Base-by-base conservation (phyloP, 2,797 vertebrate genomes). In the Cyprinella venusta region DNA sequence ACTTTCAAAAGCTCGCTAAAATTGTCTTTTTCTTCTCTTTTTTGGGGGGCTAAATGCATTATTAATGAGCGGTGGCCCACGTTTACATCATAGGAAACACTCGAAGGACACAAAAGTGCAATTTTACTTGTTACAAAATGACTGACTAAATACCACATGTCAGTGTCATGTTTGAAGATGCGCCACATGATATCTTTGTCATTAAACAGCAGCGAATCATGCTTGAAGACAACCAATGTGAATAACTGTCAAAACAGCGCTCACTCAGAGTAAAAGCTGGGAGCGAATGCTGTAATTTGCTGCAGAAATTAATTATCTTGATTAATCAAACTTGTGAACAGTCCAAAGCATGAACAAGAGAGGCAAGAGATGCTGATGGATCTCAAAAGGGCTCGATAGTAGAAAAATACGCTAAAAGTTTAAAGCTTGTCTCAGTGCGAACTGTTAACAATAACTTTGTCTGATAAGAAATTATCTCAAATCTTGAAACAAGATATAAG, bases 101-200 rank as follows among this genome's bases (percentile, higher is more conserved):
- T 91, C 84, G 91, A 92, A 92, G 92, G 94, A 94, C 94, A 94
- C 89, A 80, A 86, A 90, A 91, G 90, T 92, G 92, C 92, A 88
- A 90, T 84, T 91, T 93, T 91, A 93, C 93, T 92, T 91, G 91
- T 94, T 94, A 92, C 76, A 90, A 93, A 93, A 91, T 95, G 95
- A 95, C 93, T 94, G 93, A 92, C 93, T 95, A 95, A 95, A 91
- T 95, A 92, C 93, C 90, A 95, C 94, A 92, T 95, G 95, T 95
- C 95, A 95, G 90, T 90, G 88, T 92, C 93, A 91, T 94, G 94
- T 95, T 95, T 95, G 93, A 95, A 95, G 94, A 94, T 91, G 94
- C 94, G 88, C 95, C 90, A 91, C 94, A 95, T 95, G 95, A 95
- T 95, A 95, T 95, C 94, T 95, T 95, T 95, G 95, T 95, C 94